Conservation (phyloP, 2,113 vertebrate genomes). For the Pelecanus crispus region DNA sequence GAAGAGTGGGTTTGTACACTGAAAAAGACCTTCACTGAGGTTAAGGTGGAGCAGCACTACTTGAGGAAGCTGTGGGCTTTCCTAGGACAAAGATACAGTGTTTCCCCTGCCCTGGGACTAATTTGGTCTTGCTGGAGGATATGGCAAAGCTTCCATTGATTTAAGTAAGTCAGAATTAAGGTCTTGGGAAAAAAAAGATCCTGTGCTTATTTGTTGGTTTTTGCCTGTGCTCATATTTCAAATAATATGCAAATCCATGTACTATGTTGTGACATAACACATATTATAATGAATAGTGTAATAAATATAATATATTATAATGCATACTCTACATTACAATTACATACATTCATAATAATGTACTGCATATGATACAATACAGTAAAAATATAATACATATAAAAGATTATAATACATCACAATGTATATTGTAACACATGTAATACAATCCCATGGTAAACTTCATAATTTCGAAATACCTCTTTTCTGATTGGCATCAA, state of each 20-base stretch:
- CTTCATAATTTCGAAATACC: not conserved
- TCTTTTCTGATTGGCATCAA: not conserved
- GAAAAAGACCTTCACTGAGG: not conserved
- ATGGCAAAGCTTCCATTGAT: not conserved
- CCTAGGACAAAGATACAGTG: not conserved
- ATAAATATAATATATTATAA: not conserved
- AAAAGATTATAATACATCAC: not conserved
- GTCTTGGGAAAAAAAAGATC: not conserved
- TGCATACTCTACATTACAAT: not conserved
- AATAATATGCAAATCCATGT: not conserved
- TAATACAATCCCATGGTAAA: not conserved
- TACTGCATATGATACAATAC: not conserved
- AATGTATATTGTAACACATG: not conserved
- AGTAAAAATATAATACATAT: not conserved
- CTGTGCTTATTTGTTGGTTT: not conserved
- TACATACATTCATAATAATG: not conserved
- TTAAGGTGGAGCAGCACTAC: not conserved
- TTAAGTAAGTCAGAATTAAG: not conserved
- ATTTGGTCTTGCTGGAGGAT: not conserved
- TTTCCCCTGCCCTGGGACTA: not conserved
- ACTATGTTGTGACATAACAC: rapidly evolving
- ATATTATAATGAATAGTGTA: not conserved
- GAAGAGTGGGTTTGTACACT: not conserved
- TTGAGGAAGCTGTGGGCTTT: not conserved
- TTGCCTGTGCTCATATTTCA: not conserved